A percentile compares a stretch with the other conserved stretches of the same genome.
These are phyloP conservation scores for Rhinogobio ventralis DNA, from an alignment of 2,797 vertebrate species.

Conservation along the genomic window DNA sequence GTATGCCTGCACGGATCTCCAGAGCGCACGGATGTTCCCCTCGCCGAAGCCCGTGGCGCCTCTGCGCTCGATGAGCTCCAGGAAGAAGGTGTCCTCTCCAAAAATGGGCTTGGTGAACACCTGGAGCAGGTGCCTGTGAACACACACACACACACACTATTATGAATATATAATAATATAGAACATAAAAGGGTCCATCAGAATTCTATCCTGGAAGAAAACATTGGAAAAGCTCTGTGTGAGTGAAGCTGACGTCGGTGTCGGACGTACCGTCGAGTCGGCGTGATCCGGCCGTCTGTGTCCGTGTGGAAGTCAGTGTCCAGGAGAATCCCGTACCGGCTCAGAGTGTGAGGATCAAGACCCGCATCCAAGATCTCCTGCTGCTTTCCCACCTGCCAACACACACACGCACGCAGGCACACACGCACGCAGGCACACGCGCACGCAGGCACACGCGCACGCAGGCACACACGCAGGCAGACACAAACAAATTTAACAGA, in stretches of 20 bases:
- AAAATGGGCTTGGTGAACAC: conserved; percentile 94
- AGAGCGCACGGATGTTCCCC: conserved; percentile 90
- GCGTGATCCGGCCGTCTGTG: conserved; percentile 15
- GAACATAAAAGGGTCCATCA: not conserved
- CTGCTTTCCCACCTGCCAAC: conserved; percentile 78
- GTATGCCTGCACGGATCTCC: conserved; percentile 88
- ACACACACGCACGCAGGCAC: not conserved
- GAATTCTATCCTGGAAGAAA: not conserved
- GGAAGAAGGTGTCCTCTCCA: conserved; percentile 89
- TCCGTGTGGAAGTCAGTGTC: conserved; percentile 75
- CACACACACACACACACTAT: not conserved
- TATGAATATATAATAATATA: not conserved
- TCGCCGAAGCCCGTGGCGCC: conserved; percentile 91
- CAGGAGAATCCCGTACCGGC: conserved; percentile 87
- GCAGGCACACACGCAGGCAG: too few species aligned
- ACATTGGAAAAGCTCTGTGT: not conserved
- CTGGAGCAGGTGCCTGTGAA: conserved; percentile 86
- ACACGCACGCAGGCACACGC: too few species aligned
- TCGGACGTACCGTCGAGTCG: conserved; percentile 41
- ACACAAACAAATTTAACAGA: too few species aligned
- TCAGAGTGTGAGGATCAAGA: conserved; percentile 79
- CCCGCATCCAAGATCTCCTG: conserved; percentile 84
- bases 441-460: too few species aligned
- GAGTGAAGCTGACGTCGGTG: not conserved
- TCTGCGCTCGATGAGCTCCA: conserved; percentile 92